Evolutionary conservation across 1,140 invertebrate genomes (phyloP).

Genomic region (Rhizoglyphus robini): DNA sequence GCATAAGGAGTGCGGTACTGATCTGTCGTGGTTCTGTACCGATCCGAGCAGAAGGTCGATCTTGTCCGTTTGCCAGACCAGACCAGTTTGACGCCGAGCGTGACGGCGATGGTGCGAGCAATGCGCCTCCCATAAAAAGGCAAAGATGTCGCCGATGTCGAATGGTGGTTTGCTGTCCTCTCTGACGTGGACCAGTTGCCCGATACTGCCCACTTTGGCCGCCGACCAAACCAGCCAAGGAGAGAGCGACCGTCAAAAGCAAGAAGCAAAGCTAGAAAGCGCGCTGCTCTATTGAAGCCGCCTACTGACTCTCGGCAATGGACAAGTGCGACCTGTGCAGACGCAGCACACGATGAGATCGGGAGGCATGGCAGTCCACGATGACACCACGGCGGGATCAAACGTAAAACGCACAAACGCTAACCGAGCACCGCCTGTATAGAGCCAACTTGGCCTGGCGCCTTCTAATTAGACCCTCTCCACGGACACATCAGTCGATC

Average conservation of each 20-base stretch:
- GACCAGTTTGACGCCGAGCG: not conserved
- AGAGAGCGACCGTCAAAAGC: not conserved
- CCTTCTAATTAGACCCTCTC: too few species aligned
- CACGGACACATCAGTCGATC: too few species aligned
- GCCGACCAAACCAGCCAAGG: not conserved
- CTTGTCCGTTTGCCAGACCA: not conserved
- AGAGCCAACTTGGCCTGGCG: too few species aligned
- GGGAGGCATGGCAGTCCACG: not conserved
- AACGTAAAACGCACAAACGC: not conserved
- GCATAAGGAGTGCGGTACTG: not conserved
- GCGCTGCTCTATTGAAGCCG: not conserved
- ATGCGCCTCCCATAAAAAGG: constrained; percentile 1
- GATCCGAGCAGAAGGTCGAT: too few species aligned
- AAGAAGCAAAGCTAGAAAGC: not conserved
- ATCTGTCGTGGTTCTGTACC: too few species aligned
- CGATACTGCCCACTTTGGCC: constrained; percentile 1
- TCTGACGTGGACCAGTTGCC: not conserved
- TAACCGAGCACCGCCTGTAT: not conserved
- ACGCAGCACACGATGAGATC: not conserved
- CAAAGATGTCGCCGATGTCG: not conserved
- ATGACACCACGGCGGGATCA: not conserved
- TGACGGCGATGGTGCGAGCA: not conserved
- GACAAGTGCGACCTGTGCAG: not conserved
- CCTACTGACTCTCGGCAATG: not conserved
- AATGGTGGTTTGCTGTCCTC: constrained; percentile 8